Conservation (phyloP, 2,113 vertebrate species). For the Campylomormyrus numenius region DNA sequence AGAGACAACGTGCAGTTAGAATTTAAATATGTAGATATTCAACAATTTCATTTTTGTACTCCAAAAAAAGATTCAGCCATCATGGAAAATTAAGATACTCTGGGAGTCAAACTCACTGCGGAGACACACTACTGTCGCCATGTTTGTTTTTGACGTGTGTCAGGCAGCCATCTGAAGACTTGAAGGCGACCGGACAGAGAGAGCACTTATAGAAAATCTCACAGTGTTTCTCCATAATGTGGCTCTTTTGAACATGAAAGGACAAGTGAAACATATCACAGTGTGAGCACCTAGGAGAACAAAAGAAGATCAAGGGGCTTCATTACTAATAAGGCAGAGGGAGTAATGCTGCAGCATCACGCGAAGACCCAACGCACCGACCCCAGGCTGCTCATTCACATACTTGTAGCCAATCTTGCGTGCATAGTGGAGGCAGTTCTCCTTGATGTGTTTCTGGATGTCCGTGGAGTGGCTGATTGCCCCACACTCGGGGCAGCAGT, state of each 20-base stretch:
- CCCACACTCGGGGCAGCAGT: slow-evolving; percentile 89
- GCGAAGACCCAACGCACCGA: not conserved
- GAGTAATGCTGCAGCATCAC: not conserved
- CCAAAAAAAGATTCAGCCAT: not conserved
- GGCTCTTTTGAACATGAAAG: slow-evolving; percentile 74
- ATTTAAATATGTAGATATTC: not conserved
- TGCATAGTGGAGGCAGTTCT: slow-evolving; percentile 92
- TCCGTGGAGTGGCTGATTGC: slow-evolving; percentile 79
- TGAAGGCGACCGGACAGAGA: slow-evolving; percentile 87
- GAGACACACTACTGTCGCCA: slow-evolving; percentile 49
- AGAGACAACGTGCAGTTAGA: not conserved
- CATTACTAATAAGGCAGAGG: not conserved
- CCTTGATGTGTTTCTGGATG: slow-evolving; percentile 91
- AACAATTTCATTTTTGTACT: not conserved
- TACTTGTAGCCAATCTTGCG: slow-evolving; percentile 90
- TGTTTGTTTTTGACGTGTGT: slow-evolving; percentile 79
- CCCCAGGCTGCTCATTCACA: slow-evolving; percentile 30
- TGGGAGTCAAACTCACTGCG: slow-evolving; percentile 70
- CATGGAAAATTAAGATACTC: not conserved
- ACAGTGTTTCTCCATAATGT: slow-evolving; percentile 88
- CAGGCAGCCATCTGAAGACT: slow-evolving; percentile 69
- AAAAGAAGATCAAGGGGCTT: not conserved
- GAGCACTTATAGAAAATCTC: slow-evolving; percentile 89
- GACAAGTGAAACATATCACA: slow-evolving; percentile 84
- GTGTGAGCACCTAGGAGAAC: slow-evolving; percentile 77